A percentile compares a stretch with the other conserved stretches of the same genome.
phyloP scores from a whole-genome alignment of 2,113 vertebrate genomes.

The Plecturocebus donacophilus region DNA sequence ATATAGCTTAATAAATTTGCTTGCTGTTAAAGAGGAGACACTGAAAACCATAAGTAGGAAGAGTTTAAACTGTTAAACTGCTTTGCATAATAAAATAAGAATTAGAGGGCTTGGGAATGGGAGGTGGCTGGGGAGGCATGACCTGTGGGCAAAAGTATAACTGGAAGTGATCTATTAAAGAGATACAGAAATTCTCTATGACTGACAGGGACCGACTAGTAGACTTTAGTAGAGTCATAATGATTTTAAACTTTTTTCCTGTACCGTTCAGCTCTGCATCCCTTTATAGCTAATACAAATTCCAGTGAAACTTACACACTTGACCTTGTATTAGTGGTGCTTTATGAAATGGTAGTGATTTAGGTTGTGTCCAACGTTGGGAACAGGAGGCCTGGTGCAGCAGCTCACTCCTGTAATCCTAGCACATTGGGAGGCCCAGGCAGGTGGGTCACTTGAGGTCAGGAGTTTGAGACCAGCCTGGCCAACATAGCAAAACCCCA shows the following conservation, averaged over 20 bases:
- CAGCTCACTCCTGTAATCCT: too few species aligned
- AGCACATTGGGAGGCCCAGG: too few species aligned
- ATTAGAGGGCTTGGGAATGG: background rate
- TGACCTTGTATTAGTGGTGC: background rate
- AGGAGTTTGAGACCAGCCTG: too few species aligned
- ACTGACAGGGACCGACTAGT: background rate
- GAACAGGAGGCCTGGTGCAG: too few species aligned
- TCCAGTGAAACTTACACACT: background rate
- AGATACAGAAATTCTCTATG: background rate
- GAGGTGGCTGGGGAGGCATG: background rate
- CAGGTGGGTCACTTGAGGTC: too few species aligned
- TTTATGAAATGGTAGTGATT: background rate
- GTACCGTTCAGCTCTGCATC: background rate
- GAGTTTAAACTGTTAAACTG: background rate
- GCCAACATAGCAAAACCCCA: too few species aligned
- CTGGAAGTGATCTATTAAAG: background rate
- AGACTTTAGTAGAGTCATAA: background rate
- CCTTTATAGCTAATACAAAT: background rate
- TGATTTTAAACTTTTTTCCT: slow-evolving; percentile 1
- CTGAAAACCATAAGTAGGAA: background rate
- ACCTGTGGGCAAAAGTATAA: background rate
- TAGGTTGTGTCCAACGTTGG: background rate
- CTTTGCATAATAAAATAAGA: background rate
- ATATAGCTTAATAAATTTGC: background rate
- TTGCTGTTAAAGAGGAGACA: background rate